These are phyloP conservation scores for Drosophila punjabiensis DNA, from an alignment of 1,140 invertebrate genomes.

Conservation along the genomic window DNA sequence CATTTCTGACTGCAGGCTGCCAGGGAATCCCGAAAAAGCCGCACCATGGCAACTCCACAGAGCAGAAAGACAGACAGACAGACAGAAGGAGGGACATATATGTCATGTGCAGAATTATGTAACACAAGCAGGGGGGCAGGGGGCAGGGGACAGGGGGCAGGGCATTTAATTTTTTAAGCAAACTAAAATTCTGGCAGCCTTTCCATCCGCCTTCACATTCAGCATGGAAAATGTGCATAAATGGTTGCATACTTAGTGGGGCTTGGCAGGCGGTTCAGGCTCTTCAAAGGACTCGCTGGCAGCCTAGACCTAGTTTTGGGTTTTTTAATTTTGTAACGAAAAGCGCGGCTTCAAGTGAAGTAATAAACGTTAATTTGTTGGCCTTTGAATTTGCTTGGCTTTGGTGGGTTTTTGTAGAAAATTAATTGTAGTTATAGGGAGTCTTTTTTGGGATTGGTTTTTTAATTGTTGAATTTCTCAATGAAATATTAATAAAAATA, in stretches of 20 bases:
- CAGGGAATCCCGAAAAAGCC: slow-evolving; percentile 35
- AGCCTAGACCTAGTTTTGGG: slow-evolving; percentile 36
- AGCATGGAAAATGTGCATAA: slow-evolving; percentile 62
- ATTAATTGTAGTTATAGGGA: background rate
- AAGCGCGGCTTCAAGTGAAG: background rate
- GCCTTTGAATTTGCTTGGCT: background rate
- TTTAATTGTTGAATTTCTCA: background rate
- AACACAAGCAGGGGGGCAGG: slow-evolving; percentile 26
- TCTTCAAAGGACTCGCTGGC: slow-evolving; percentile 14
- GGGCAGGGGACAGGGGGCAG: no score
- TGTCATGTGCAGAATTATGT: slow-evolving; percentile 74
- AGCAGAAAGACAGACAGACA: slow-evolving; percentile 6
- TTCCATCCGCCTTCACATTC: slow-evolving; percentile 12
- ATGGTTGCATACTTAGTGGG: slow-evolving; percentile 31
- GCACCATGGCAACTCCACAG: slow-evolving; percentile 42
- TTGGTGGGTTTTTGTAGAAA: background rate
- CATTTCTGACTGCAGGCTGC: slow-evolving; percentile 78
- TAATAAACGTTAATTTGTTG: no score
- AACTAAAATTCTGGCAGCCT: slow-evolving; percentile 48
- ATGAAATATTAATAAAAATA: background rate
- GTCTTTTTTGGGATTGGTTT: background rate
- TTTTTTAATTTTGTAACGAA: background rate
- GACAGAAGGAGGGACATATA: slow-evolving; percentile 9
- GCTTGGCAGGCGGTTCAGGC: background rate
- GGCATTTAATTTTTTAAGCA: slow-evolving; percentile 77